A percentile compares a stretch with the other conserved stretches of the same genome.
Evolutionary conservation across 2,888 invertebrate genomes (phyloP).

Genomic region (Amorpha juglandis): DNA sequence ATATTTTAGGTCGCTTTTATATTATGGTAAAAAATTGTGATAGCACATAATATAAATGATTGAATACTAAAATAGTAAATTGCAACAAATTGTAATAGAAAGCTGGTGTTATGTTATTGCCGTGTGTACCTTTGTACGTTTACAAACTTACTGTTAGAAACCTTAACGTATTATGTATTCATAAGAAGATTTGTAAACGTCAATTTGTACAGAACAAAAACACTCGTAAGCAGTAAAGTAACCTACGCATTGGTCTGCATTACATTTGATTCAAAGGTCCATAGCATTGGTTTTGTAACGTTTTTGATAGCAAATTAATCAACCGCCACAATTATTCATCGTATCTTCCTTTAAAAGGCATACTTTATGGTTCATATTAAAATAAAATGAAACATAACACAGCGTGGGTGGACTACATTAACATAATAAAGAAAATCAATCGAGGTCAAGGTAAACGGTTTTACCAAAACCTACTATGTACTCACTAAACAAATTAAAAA

Average conservation of each 20-base stretch:
- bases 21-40: too few relatives aligned
- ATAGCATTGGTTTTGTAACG: not conserved
- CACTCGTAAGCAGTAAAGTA: too few relatives aligned
- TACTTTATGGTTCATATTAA: conserved; percentile 12
- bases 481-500: not conserved
- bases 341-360: conserved; percentile 12
- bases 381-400: conserved; percentile 33
- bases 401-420: conserved; percentile 61
- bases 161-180: too few relatives aligned
- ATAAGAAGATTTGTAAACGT: too few relatives aligned
- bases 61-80: too few relatives aligned
- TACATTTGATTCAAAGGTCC: not conserved
- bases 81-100: too few relatives aligned
- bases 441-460: conserved; percentile 64
- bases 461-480: not conserved
- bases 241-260: not conserved
- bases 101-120: too few relatives aligned
- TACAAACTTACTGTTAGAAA: too few relatives aligned
- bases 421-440: conserved; percentile 62
- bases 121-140: too few relatives aligned
- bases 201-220: too few relatives aligned
- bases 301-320: not conserved
- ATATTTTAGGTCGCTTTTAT: too few relatives aligned
- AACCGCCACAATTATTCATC: not conserved
- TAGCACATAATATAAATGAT: too few relatives aligned